Evolutionary conservation across 2,888 invertebrate genomes (phyloP).

Genomic region (Polydrusus cervinus): DNA sequence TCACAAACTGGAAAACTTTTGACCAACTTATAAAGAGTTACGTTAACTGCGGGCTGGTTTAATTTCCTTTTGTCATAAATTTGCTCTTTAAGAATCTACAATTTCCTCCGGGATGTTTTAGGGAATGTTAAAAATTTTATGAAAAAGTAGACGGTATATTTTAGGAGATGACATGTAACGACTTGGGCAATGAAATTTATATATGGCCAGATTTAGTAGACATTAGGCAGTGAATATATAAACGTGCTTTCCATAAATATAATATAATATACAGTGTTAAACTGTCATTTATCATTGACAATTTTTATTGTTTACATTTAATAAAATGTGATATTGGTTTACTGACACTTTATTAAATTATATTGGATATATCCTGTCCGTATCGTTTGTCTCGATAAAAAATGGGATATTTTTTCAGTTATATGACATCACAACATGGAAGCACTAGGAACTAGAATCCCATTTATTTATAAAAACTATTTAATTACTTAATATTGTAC

Average conservation of each 20-base stretch:
- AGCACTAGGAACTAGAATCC: no score
- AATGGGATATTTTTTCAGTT: no score
- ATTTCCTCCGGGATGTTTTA: constrained; percentile 18
- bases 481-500: no score
- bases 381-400: neutral
- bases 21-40: constrained; percentile 14
- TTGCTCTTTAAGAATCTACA: constrained; percentile 20
- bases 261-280: neutral
- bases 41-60: constrained; percentile 26
- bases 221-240: neutral
- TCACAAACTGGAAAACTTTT: neutral
- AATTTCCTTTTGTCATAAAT: constrained; percentile 31
- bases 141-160: constrained; percentile 12
- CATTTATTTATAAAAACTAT: no score
- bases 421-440: no score
- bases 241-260: neutral
- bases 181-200: constrained; percentile 21
- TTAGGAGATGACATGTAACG: constrained; percentile 16
- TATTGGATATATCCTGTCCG: neutral
- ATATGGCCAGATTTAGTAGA: constrained; percentile 11
- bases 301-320: neutral
- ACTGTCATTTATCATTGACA: constrained; percentile 22
- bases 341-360: neutral
- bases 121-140: constrained; percentile 27
- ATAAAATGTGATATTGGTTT: constrained; percentile 15